Conservation (phyloP, 2,113 vertebrate species). For the Macroglossus sobrinus region DNA sequence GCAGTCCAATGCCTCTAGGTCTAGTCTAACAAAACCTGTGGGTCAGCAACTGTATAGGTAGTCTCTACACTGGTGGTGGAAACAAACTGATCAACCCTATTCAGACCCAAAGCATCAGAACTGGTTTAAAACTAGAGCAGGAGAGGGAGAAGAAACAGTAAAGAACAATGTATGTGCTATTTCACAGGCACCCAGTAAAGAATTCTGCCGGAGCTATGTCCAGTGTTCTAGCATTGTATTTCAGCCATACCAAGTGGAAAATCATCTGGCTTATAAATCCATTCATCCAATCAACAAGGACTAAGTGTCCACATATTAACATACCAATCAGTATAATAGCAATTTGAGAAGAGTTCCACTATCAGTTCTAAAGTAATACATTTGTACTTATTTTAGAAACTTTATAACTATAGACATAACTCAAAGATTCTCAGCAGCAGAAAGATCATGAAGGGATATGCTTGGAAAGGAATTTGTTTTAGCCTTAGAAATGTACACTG, state of each 20-base stretch:
- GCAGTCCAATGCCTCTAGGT: not conserved
- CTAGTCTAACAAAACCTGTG: not conserved
- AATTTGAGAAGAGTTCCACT: not conserved
- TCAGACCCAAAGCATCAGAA: not conserved
- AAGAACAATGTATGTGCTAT: not conserved
- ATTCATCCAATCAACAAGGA: not conserved
- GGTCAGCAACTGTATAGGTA: not conserved
- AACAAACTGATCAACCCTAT: not conserved
- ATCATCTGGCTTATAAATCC: not conserved
- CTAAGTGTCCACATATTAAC: not conserved
- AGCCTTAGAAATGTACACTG: not conserved
- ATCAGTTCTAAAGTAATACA: not conserved
- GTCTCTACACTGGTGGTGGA: not conserved
- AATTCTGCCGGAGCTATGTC: not conserved
- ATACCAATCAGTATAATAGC: not conserved
- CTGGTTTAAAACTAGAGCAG: not conserved
- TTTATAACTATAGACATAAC: not conserved
- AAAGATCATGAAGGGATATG: not conserved
- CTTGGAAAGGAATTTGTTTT: not conserved
- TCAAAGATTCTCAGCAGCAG: not conserved
- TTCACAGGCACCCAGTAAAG: not conserved
- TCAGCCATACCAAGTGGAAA: not conserved
- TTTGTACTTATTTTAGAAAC: not conserved
- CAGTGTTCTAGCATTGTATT: not conserved
- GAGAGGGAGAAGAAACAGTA: not conserved